phyloP scores from a whole-genome alignment of 2,797 vertebrate genomes.

The Fistularia tabacaria region DNA sequence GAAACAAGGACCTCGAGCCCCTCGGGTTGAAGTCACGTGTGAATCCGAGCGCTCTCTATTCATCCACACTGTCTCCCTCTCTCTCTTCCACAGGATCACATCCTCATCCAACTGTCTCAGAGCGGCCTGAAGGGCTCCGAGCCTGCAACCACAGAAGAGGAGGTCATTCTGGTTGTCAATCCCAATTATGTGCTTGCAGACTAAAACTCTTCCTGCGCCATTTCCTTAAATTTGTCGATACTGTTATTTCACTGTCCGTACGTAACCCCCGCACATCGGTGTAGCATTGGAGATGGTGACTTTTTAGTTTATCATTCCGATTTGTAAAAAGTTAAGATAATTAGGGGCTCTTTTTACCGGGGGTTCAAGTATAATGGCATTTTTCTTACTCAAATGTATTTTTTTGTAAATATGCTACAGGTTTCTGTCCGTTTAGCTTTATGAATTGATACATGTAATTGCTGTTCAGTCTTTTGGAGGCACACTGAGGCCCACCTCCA shows the following conservation, averaged over 20 bases:
- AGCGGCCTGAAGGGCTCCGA: conserved; percentile 84
- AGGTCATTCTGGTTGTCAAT: conserved; percentile 91
- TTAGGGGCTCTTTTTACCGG: background rate
- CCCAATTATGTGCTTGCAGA: conserved; percentile 95
- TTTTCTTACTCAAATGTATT: conserved; percentile 14
- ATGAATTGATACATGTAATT: background rate
- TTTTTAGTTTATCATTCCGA: too few relatives aligned
- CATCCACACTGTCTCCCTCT: background rate
- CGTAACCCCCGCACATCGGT: too few relatives aligned
- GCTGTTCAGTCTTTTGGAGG: conserved; percentile 23
- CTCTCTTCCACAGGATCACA: conserved; percentile 81
- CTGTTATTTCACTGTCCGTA: background rate
- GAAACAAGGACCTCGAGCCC: background rate
- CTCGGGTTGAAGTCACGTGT: background rate
- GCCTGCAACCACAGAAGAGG: conserved; percentile 74
- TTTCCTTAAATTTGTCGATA: background rate
- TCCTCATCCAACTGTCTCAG: conserved; percentile 92
- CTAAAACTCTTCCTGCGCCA: conserved; percentile 51
- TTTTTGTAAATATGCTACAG: conserved; percentile 69
- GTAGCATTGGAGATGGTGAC: conserved; percentile 16
- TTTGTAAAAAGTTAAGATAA: conserved; percentile 31
- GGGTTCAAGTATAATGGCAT: background rate
- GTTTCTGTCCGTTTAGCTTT: conserved; percentile 8
- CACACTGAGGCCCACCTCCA: background rate
- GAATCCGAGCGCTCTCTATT: background rate